Conservation (phyloP, 1,140 invertebrate species). For the Portunus trituberculatus region DNA sequence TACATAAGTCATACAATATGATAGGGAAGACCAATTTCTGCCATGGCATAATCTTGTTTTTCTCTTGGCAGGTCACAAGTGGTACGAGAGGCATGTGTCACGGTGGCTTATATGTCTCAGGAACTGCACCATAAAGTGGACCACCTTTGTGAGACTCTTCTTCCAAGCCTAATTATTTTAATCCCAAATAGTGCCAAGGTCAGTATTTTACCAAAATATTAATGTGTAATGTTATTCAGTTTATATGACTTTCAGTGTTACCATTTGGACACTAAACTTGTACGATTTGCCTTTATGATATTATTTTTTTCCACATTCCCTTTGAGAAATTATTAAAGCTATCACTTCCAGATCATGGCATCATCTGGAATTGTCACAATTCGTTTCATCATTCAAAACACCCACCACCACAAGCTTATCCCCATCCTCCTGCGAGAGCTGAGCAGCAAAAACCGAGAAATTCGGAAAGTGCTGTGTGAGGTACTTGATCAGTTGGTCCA, state of each 20-base stretch:
- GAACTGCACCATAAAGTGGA: constrained; percentile 91
- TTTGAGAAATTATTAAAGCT: background rate
- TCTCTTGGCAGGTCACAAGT: constrained; percentile 85
- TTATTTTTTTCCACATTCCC: background rate
- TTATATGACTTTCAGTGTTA: too few species aligned
- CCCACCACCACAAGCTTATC: constrained; percentile 91
- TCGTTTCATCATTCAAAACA: constrained; percentile 93
- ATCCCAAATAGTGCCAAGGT: constrained; percentile 98
- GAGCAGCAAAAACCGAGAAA: constrained; percentile 94
- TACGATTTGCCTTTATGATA: too few species aligned
- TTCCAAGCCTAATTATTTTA: constrained; percentile 92
- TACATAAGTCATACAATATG: background rate
- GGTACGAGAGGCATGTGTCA: constrained; percentile 96
- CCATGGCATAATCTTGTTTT: constrained; percentile 28
- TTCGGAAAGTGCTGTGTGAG: constrained; percentile 90
- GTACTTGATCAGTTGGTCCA: constrained; percentile 91
- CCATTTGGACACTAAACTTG: too few species aligned
- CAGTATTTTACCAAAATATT: constrained; percentile 52
- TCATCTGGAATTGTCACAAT: constrained; percentile 93
- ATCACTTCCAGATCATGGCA: constrained; percentile 89
- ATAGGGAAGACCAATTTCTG: background rate
- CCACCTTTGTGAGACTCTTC: constrained; percentile 89
- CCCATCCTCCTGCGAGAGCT: constrained; percentile 92
- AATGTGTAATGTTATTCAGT: background rate
- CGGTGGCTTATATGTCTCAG: constrained; percentile 94